Conservation (phyloP, 2,797 vertebrate species). For the Clarias laeviceps region DNA sequence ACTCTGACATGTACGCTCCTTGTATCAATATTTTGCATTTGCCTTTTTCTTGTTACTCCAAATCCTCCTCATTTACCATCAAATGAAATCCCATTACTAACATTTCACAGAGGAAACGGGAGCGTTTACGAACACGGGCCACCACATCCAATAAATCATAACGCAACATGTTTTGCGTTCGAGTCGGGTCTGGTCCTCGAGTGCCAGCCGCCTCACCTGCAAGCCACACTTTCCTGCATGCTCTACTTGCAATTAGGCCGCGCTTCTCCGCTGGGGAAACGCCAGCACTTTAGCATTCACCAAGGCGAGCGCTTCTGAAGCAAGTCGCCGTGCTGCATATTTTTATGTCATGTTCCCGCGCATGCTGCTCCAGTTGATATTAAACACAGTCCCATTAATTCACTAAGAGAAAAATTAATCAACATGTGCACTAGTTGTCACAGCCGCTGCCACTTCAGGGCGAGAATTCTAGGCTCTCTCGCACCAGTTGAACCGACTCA, state of each 20-base stretch:
- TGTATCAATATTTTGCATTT: conserved; percentile 76
- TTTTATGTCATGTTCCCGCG: conserved; percentile 54
- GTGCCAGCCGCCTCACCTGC: conserved; percentile 54
- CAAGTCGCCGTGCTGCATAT: conserved; percentile 47
- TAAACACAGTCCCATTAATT: conserved; percentile 55
- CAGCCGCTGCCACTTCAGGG: conserved; percentile 32
- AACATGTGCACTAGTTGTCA: conserved; percentile 46
- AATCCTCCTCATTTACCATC: conserved; percentile 62
- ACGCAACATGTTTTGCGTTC: conserved; percentile 43
- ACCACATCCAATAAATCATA: conserved; percentile 73
- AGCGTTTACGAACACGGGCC: conserved; percentile 76
- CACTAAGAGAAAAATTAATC: conserved; percentile 52
- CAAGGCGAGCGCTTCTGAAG: conserved; percentile 47
- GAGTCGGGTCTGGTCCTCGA: conserved; percentile 36
- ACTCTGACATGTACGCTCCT: conserved; percentile 71
- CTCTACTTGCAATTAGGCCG: conserved; percentile 63
- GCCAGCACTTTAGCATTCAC: conserved; percentile 45
- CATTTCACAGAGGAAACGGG: conserved; percentile 77
- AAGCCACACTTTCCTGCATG: conserved; percentile 49
- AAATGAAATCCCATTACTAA: conserved; percentile 76
- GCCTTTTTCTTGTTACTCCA: conserved; percentile 46
- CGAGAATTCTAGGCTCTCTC: conserved; percentile 29
- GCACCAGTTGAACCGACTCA: conserved; percentile 40
- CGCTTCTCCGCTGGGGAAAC: conserved; percentile 56
- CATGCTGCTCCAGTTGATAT: conserved; percentile 40